These are phyloP conservation scores for Cyrtonyx montezumae DNA, from an alignment of 2,113 vertebrate species.

Conservation along the genomic window DNA sequence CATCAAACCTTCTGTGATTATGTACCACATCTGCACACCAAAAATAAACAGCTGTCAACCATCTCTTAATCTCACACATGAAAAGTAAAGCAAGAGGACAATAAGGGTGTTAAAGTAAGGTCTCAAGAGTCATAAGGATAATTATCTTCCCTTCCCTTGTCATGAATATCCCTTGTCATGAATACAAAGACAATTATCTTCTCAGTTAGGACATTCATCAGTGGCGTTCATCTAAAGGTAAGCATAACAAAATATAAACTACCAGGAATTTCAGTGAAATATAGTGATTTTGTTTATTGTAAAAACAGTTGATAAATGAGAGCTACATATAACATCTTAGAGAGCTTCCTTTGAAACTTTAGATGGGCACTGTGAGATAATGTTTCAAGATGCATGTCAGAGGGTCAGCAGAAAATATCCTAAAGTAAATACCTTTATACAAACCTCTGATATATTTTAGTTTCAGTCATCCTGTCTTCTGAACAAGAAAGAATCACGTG, in stretches of 20 bases:
- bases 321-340: background rate
- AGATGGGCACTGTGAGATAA: background rate
- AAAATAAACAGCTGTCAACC: background rate
- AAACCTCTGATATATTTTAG: background rate
- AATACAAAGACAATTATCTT: background rate
- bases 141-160: background rate
- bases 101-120: background rate
- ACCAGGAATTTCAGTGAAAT: background rate
- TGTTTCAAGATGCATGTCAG: background rate
- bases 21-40: background rate
- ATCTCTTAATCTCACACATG: background rate
- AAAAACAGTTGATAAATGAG: background rate
- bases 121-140: background rate
- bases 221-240: background rate
- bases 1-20: background rate
- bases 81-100: background rate
- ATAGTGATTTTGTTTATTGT: background rate
- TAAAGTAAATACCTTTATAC: background rate
- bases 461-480: background rate
- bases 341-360: background rate
- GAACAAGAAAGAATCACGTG: fast-evolving
- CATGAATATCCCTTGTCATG: too few relatives aligned
- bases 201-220: background rate
- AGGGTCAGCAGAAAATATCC: background rate
- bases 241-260: background rate